Evolutionary conservation across 2,888 invertebrate genomes (phyloP).

Genomic region (Drymonia ruficornis): DNA sequence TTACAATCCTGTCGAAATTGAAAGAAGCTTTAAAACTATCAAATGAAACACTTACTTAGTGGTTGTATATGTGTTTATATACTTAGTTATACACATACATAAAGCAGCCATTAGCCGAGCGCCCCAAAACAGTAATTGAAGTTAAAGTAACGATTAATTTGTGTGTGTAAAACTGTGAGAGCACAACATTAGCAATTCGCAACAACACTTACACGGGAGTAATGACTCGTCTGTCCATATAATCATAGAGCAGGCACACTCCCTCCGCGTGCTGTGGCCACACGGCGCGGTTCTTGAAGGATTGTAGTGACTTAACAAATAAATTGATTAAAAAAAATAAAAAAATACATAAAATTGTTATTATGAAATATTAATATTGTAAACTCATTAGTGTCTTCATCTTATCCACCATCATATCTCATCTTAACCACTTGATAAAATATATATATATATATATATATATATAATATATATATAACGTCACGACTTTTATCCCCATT

Average conservation of each 20-base stretch:
- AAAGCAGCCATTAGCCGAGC: conserved; percentile 33
- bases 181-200: conserved; percentile 81
- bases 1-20: too few species aligned
- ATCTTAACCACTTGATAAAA: too few species aligned
- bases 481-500: too few species aligned
- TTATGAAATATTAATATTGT: too few species aligned
- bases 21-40: too few species aligned
- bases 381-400: too few species aligned
- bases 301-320: background rate
- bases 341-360: too few species aligned
- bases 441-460: too few species aligned
- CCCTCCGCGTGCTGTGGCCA: conserved; percentile 61
- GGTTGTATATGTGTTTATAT: conserved; percentile 5
- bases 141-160: conserved; percentile 76
- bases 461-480: too few species aligned
- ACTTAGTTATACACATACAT: conserved; percentile 14
- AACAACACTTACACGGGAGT: conserved; percentile 83
- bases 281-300: conserved; percentile 9
- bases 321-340: background rate
- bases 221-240: conserved; percentile 85
- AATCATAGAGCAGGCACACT: conserved; percentile 83
- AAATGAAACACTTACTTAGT: too few species aligned
- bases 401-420: too few species aligned
- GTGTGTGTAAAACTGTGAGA: conserved; percentile 76
- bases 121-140: conserved; percentile 58